phyloP scores from a whole-genome alignment of 2,113 vertebrate genomes.

The Lontra canadensis region DNA sequence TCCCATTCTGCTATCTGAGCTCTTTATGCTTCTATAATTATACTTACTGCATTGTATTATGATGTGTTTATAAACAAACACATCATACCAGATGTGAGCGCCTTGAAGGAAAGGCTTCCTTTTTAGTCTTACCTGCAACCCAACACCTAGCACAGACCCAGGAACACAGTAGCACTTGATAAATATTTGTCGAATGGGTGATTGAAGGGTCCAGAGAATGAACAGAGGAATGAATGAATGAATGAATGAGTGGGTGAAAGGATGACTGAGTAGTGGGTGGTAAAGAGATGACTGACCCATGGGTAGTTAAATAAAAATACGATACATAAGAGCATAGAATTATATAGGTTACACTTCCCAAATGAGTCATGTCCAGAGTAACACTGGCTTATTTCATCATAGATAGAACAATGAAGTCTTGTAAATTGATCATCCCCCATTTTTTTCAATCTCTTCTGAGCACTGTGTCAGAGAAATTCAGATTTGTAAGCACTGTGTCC shows the following conservation, averaged over 20 bases:
- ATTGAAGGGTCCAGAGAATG: neutral
- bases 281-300: neutral
- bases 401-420: neutral
- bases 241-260: neutral
- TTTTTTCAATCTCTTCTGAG: neutral
- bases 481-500: neutral
- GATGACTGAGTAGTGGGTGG: neutral
- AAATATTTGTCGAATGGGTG: neutral
- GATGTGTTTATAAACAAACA: neutral
- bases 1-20: neutral
- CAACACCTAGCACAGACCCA: neutral
- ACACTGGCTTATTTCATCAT: neutral
- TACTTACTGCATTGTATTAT: neutral
- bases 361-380: neutral
- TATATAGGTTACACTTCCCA: neutral
- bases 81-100: neutral
- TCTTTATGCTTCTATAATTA: neutral
- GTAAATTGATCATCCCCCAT: neutral
- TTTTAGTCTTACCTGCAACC: neutral
- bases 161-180: neutral
- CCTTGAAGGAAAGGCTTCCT: neutral
- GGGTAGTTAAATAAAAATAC: neutral
- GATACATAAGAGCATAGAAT: neutral
- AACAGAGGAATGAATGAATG: neutral
- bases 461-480: neutral